Evolutionary conservation across 2,888 invertebrate species (phyloP), one percentile per base, ranked within the genome.

Genomic region (Drosophila maculinotata): DNA sequence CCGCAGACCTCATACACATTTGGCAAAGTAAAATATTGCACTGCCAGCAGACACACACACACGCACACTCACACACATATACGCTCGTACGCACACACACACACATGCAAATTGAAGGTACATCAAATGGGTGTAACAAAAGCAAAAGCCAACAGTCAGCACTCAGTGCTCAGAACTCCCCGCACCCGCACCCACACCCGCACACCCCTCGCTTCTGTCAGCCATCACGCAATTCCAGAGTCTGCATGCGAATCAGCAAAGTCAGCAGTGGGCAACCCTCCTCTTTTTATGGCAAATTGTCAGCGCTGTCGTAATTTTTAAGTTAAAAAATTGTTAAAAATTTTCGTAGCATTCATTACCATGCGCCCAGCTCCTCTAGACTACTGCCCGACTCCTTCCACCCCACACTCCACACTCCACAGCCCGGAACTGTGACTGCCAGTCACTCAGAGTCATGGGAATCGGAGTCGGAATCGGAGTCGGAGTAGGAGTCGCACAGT

Each of bases 241-340:
- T 69, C 76, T 54, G 69, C 23, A 51, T 39, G 35, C 38, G 62
- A 69, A 62, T 69, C 69, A 52, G 72, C 63, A 30, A 48, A 56
- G 54, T 76, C 72, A 70, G 72, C 72, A 64, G 28, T 9, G 31
- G 39, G 38, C 23, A 17, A 35, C 52, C 33, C 39, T 12, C 7
- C 10, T 15, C 10, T 14, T 14, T 10, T 17, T 31, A 84, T 77
- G 71, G 87, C 84, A 87, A 81, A 87, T 80, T 87, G 76, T 83
- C 80, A 79, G 77, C 77, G 83, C 73, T 75, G 86, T 87, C 87
- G 88, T 89, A 85, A 87, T 89, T 87, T 87, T 80, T 82, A 83
- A 85, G 76, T 87, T 85, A 80, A 86, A 87, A 87, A 87, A 82
- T 83, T 82, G 85, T 83, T 79, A 51, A 87, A 79, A 76, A 83